phyloP scores from a whole-genome alignment of 2,888 invertebrate genomes.

The Temnothorax unifasciatus region DNA sequence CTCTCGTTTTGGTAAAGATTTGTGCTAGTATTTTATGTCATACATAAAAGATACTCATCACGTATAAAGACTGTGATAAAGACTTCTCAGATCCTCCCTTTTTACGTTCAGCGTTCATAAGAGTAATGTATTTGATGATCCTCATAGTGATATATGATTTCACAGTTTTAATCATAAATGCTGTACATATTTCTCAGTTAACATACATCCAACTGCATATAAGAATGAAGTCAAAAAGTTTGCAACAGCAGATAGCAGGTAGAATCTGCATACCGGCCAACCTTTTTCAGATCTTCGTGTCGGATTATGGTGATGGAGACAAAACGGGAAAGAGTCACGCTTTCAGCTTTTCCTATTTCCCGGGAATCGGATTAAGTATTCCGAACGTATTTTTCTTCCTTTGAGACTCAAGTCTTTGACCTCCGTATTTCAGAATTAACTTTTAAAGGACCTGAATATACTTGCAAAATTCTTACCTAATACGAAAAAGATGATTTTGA shows the following conservation, averaged over 20 bases:
- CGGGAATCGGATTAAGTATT: conserved; percentile 60
- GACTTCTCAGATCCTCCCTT: conserved; percentile 34
- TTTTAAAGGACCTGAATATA: background rate
- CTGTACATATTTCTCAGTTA: background rate
- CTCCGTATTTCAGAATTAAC: background rate
- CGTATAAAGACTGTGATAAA: conserved; percentile 66
- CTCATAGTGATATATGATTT: conserved; percentile 25
- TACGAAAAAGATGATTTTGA: background rate
- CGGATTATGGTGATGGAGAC: conserved; percentile 55
- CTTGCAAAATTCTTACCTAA: background rate
- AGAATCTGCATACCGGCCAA: conserved; percentile 72
- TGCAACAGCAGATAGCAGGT: conserved; percentile 71
- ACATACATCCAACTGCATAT: background rate
- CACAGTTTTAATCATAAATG: background rate
- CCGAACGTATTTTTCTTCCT: conserved; percentile 42
- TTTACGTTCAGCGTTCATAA: conserved; percentile 17
- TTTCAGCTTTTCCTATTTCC: conserved; percentile 72
- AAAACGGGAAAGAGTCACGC: conserved; percentile 75
- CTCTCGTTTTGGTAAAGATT: conserved; percentile 58
- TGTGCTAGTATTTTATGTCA: conserved; percentile 49
- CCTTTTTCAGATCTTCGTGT: conserved; percentile 45
- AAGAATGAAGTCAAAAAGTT: conserved; percentile 55
- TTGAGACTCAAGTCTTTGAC: background rate
- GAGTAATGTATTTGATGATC: conserved; percentile 50
- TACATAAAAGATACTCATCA: conserved; percentile 58